Evolutionary conservation across 2,797 vertebrate species (phyloP).

Genomic region (Rhinella marina): DNA sequence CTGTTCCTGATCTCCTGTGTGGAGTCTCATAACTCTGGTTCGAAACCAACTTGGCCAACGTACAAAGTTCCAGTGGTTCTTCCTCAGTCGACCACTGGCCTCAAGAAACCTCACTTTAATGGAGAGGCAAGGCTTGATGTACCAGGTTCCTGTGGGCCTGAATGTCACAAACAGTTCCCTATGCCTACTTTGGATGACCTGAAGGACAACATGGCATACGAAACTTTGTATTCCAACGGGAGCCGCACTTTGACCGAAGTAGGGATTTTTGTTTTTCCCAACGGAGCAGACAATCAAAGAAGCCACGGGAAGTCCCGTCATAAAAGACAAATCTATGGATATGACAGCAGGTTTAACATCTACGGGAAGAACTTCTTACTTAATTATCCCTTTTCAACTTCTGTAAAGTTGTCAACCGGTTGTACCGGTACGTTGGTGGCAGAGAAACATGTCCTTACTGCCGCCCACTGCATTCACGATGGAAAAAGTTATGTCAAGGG

Average conservation of each 20-base stretch:
- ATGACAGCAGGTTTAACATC: constrained; percentile 93
- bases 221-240: constrained; percentile 89
- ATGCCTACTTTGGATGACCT: constrained; percentile 86
- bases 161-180: constrained; percentile 86
- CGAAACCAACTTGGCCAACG: constrained; percentile 84
- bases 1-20: constrained; percentile 72
- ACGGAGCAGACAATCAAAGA: constrained; percentile 31
- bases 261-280: constrained; percentile 85
- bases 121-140: constrained; percentile 85
- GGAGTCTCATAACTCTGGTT: constrained; percentile 67
- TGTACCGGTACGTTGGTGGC: constrained; percentile 94
- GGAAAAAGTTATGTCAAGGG: constrained; percentile 97
- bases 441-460: constrained; percentile 92
- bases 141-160: constrained; percentile 84
- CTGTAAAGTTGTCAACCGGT: constrained; percentile 94
- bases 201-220: constrained; percentile 85
- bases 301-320: constrained; percentile 73
- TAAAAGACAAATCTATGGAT: constrained; percentile 94
- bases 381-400: constrained; percentile 94
- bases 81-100: constrained; percentile 80
- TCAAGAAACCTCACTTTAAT: constrained; percentile 83
- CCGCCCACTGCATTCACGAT: constrained; percentile 94
- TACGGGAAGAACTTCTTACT: constrained; percentile 89
- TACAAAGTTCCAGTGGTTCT: constrained; percentile 90
- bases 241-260: constrained; percentile 88